Base-by-base conservation (phyloP, 2,888 invertebrate genomes). In the Cremastobaeus sp. region DNA sequence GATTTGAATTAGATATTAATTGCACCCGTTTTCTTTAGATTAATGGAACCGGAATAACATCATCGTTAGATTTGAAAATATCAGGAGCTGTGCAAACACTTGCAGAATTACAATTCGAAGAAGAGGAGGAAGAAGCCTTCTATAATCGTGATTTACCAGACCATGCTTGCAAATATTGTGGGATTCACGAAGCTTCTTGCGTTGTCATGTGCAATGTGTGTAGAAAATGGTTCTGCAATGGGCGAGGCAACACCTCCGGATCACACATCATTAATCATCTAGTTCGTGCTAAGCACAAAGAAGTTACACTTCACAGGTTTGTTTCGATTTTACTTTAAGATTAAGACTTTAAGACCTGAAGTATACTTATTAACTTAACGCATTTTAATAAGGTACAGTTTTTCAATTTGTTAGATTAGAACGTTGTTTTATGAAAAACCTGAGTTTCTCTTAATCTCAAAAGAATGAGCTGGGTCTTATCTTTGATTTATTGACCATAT, bases 181-280 rank as follows among this genome's bases (percentile, higher is more conserved):
- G 99, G 45, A 98, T 99, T 77, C 98, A 98, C 86, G 98, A 99
- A 86, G 98, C 97, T 0, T 93, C 95, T 76, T 97, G 96, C 82
- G 99, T 99, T 34, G 98, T 99, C 59, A 96, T 96, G 94, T 99
- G 99, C 89, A 98, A 98, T 87, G 92, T 96, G 71, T 99, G 99
- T 87, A 97, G 97, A 87, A 98, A 99, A 87, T 99, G 99, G 99
- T 99, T 99, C 87, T 99, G 99, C 88, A 99, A 99, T 90, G 99
- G 98, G 0, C 92, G 98, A 65, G 99, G 99, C 11, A 98, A 96
- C 85, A 98, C 98, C 0, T 97, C 98, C 0, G 99, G 97, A 18
- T 98, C 99, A 45, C 99, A 99, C 85, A 98, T 99, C 79, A 96
- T 99, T 80, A 99, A 99, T 88, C 99, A 99, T 89, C 90, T 99